phyloP scores from a whole-genome alignment of 64 coral and sea anemone genomes.

The Montipora capricornis region DNA sequence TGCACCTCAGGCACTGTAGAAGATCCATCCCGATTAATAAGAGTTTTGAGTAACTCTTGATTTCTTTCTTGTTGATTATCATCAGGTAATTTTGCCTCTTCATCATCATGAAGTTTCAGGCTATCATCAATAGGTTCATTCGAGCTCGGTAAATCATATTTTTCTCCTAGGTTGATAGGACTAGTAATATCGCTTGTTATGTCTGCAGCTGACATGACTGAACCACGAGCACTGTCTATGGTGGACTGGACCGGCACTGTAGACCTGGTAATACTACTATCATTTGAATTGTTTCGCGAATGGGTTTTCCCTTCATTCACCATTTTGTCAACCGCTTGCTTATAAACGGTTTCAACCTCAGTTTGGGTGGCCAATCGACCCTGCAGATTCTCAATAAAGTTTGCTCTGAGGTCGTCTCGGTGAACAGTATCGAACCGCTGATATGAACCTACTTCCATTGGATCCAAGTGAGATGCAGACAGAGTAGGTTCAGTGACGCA shows the following conservation, averaged over 20 bases:
- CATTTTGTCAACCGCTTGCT: constrained; percentile 28
- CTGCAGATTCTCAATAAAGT: not conserved
- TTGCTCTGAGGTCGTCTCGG: constrained; percentile 16
- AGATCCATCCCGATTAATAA: not conserved
- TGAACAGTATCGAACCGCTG: constrained; percentile 34
- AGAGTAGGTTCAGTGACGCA: constrained; percentile 51
- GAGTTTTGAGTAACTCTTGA: not conserved
- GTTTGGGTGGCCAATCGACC: constrained; percentile 1
- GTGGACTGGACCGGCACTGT: not conserved
- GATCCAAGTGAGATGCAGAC: constrained; percentile 22
- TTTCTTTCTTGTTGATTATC: not conserved
- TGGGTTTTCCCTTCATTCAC: not conserved
- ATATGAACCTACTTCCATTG: constrained; percentile 16
- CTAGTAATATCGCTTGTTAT: not conserved
- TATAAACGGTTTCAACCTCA: constrained; percentile 34
- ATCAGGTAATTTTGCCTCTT: not conserved
- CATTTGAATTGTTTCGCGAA: not conserved
- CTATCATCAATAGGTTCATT: not conserved
- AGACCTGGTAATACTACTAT: not conserved
- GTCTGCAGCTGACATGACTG: not conserved
- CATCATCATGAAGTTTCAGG: not conserved
- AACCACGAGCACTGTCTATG: not conserved
- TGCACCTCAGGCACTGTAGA: not conserved
- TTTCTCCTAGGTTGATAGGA: not conserved
- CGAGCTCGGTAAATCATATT: not conserved